These are phyloP conservation scores for Sinocyclocheilus anshuiensis DNA, from an alignment of 2,113 vertebrate genomes.

Conservation along the genomic window DNA sequence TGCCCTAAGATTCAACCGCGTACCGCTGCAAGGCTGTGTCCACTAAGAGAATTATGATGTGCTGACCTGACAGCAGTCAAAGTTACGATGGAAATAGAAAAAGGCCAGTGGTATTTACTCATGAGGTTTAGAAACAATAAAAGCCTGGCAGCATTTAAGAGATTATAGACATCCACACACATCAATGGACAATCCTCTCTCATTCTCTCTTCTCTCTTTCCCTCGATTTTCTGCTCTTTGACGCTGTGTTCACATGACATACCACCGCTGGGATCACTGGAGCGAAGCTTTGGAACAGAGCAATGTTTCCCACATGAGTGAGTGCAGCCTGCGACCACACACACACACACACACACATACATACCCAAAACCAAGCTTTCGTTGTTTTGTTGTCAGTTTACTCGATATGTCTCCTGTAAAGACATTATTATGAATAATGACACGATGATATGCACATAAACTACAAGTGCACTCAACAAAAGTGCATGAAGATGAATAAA, in stretches of 20 bases:
- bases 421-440: neutral
- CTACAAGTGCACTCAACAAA: neutral
- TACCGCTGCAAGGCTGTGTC: conserved; percentile 2
- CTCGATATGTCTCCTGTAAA: neutral
- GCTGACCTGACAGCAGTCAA: conserved; percentile 27
- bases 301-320: conserved; percentile 44
- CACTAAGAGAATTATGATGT: conserved; percentile 6
- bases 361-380: neutral
- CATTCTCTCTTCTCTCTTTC: conserved; percentile 14
- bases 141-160: conserved; percentile 40
- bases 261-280: conserved; percentile 42
- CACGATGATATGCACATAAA: neutral
- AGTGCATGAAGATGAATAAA: conserved; percentile 11
- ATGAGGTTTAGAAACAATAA: conserved; percentile 44
- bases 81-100: conserved; percentile 41
- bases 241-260: conserved; percentile 47
- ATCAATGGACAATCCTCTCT: conserved; percentile 40
- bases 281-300: conserved; percentile 24
- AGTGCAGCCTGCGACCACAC: conserved; percentile 2
- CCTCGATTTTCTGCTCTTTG: conserved; percentile 36
- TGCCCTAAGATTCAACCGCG: neutral
- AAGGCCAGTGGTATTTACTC: conserved; percentile 45
- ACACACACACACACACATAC: neutral
- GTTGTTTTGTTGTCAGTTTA: neutral
- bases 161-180: conserved; percentile 50